phyloP scores from a whole-genome alignment of 2,888 invertebrate species.

The Hemistola chrysoprasaria region DNA sequence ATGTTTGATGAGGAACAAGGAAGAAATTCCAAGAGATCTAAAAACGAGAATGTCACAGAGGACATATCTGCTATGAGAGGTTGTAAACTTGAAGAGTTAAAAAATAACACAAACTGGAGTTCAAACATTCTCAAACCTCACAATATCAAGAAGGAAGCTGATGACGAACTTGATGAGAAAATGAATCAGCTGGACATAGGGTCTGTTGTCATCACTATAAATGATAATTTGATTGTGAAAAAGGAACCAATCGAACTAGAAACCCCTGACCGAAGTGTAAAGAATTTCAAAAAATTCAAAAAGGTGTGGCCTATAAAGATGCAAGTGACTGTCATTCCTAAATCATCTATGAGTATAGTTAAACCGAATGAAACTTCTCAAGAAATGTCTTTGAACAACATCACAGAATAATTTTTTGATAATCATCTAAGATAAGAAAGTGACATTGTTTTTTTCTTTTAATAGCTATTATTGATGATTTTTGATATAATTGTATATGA shows the following conservation, averaged over 20 bases:
- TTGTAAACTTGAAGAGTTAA: conserved; percentile 59
- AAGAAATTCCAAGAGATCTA: conserved; percentile 18
- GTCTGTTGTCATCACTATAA: conserved; percentile 55
- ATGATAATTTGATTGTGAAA: conserved; percentile 61
- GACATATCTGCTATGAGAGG: conserved; percentile 61
- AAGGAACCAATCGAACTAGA: conserved; percentile 51
- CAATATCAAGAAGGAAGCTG: conserved; percentile 52
- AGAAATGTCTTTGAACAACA: conserved; percentile 16
- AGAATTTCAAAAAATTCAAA: conserved; percentile 73
- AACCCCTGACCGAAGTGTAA: conserved; percentile 34
- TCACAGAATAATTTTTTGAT: conserved; percentile 5
- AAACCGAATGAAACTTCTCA: conserved; percentile 14
- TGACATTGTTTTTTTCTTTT: conserved; percentile 15
- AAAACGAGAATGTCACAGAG: conserved; percentile 30
- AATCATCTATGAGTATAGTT: conserved; percentile 39
- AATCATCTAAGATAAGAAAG: conserved; percentile 5
- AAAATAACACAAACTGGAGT: conserved; percentile 42
- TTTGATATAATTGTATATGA: conserved; percentile 6
- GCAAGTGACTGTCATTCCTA: conserved; percentile 52
- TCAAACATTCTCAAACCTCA: conserved; percentile 25
- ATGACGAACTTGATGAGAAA: conserved; percentile 55
- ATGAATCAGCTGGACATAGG: conserved; percentile 62
- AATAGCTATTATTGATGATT: conserved; percentile 13
- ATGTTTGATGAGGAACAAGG: conserved; percentile 34
- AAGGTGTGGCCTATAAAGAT: conserved; percentile 72